Percentiles rank a stretch among this genome's conserved stretches.
These are phyloP conservation scores for Nymphalis urticae DNA, from an alignment of 2,888 invertebrate species.

Conservation along the genomic window DNA sequence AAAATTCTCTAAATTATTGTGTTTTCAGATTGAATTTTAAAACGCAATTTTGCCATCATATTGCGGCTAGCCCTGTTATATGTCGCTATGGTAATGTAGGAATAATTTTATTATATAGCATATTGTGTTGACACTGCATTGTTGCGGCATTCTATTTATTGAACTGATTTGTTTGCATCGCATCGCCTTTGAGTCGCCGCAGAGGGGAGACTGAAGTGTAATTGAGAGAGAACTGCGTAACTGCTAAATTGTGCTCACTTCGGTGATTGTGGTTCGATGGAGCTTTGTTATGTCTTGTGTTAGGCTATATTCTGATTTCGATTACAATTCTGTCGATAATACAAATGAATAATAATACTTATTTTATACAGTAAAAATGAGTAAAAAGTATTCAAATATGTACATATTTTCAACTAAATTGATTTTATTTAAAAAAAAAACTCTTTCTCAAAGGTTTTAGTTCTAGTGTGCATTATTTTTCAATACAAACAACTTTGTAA, in stretches of 20 bases:
- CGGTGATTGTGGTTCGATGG: constrained; percentile 37
- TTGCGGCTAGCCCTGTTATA: constrained; percentile 5
- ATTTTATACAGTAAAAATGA: no score
- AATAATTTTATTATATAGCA: constrained; percentile 68
- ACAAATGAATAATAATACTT: no score
- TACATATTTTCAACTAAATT: no score
- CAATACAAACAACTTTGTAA: background rate
- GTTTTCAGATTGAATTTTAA: no score
- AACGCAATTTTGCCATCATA: background rate
- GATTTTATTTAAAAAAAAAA: no score
- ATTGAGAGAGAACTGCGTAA: constrained; percentile 59
- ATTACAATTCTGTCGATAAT: no score
- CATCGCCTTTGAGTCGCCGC: constrained; percentile 52
- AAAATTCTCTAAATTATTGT: no score
- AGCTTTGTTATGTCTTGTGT: constrained; percentile 35
- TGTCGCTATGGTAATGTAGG: constrained; percentile 17
- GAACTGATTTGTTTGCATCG: constrained; percentile 72
- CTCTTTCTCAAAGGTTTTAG: background rate
- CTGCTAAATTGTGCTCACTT: constrained; percentile 57
- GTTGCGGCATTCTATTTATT: constrained; percentile 68
- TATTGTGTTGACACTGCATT: constrained; percentile 67
- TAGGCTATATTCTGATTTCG: constrained; percentile 9
- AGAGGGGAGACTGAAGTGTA: constrained; percentile 51
- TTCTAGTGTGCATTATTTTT: background rate
- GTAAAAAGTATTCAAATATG: no score